A percentile compares a stretch with the other conserved stretches of the same genome.
Conservation (phyloP, 1,140 invertebrate species). For the Spodoptera litura region DNA sequence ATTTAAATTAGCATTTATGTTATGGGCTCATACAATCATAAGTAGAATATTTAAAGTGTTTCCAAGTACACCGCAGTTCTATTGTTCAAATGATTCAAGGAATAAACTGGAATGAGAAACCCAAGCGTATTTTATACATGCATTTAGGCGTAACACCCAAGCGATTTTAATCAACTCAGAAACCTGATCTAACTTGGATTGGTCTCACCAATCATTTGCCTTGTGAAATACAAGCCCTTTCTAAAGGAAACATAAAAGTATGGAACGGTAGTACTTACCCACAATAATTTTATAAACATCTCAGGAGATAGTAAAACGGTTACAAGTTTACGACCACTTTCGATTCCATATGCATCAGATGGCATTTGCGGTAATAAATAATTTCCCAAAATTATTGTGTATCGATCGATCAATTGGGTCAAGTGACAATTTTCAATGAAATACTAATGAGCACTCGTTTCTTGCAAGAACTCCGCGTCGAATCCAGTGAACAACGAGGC, state of each 20-base stretch:
- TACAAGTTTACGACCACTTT: no score
- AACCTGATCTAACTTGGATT: constrained; percentile 1
- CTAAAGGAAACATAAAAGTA: neutral
- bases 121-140: constrained; percentile 12
- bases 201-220: constrained; percentile 18
- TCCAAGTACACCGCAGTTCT: constrained; percentile 27
- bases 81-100: constrained; percentile 28
- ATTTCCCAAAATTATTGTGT: constrained; percentile 18
- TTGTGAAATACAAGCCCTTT: constrained; percentile 8
- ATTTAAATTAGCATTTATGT: constrained; percentile 25
- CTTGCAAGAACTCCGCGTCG: constrained; percentile 22
- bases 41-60: constrained; percentile 23
- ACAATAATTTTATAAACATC: neutral
- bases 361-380: neutral
- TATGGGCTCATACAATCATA: constrained; percentile 28
- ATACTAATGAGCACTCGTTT: constrained; percentile 5
- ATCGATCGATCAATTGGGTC: constrained; percentile 20
- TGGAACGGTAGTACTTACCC: neutral
- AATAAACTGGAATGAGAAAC: constrained; percentile 34
- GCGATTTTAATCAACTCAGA: constrained; percentile 24
- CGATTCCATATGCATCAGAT: no score
- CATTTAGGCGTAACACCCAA: constrained; percentile 12
- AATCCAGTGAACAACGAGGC: constrained; percentile 60
- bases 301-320: neutral
- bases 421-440: constrained; percentile 21